A percentile compares a stretch with the other conserved stretches of the same genome.
These are phyloP conservation scores for Bos indicus DNA, from an alignment of 2,113 vertebrate species.

Conservation along the genomic window DNA sequence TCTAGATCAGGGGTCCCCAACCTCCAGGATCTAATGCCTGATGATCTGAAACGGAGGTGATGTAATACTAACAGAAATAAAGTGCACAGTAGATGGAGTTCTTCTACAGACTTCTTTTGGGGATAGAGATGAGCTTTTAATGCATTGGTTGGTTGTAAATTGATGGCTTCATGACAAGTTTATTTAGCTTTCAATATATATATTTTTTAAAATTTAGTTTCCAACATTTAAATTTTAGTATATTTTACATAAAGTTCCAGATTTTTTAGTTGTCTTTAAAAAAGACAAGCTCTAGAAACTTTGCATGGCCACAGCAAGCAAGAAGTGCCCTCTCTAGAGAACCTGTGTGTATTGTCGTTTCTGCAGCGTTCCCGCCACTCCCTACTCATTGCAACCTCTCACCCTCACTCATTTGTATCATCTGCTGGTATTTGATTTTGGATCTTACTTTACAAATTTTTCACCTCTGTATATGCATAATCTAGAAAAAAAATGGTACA, in stretches of 20 bases:
- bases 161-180: background rate
- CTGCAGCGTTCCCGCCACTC: too few relatives aligned
- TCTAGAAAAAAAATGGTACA: background rate
- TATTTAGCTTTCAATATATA: background rate
- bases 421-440: background rate
- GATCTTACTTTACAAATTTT: background rate
- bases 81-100: background rate
- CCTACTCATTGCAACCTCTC: fast-evolving
- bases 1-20: background rate
- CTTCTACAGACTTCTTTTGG: background rate
- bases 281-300: background rate
- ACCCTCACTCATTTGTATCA: background rate
- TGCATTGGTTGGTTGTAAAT: background rate
- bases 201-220: background rate
- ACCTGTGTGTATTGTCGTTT: fast-evolving
- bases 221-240: background rate
- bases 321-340: background rate
- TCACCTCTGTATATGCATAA: background rate
- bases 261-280: background rate
- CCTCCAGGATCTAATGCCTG: background rate
- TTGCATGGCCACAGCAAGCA: fast-evolving
- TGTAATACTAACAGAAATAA: background rate
- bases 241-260: background rate
- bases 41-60: background rate
- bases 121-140: background rate